Conservation (phyloP, 2,113 vertebrate species). For the Romanogobio albipinnatus region DNA sequence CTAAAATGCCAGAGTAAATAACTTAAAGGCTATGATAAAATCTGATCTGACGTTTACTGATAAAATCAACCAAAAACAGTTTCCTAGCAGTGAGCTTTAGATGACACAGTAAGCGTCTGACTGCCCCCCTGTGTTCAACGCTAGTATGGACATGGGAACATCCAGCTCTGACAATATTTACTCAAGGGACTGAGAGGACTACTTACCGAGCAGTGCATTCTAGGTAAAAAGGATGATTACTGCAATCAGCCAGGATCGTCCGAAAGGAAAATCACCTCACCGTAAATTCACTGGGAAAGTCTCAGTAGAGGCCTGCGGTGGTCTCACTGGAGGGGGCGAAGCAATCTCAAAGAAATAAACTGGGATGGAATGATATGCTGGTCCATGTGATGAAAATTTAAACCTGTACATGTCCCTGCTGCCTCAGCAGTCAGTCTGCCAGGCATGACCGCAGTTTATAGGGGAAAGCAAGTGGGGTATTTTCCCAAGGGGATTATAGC, state of each 20-base stretch:
- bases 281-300: constrained; percentile 34
- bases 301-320: constrained; percentile 8
- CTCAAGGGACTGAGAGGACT: background rate
- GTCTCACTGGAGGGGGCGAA: constrained; percentile 28
- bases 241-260: constrained; percentile 5
- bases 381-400: constrained; percentile 56
- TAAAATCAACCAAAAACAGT: background rate
- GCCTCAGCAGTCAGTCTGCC: constrained; percentile 49
- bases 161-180: background rate
- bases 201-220: constrained; percentile 1
- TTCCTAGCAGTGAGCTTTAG: constrained; percentile 2
- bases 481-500: constrained; percentile 32
- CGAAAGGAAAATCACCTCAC: constrained; percentile 15
- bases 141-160: background rate
- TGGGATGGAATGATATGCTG: constrained; percentile 38
- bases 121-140: constrained; percentile 20
- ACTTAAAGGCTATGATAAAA: background rate
- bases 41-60: background rate
- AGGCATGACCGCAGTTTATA: constrained; percentile 50
- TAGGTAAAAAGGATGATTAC: constrained; percentile 34
- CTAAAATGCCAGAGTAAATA: constrained; percentile 1
- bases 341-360: constrained; percentile 48
- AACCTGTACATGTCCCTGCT: constrained; percentile 53
- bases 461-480: constrained; percentile 5
- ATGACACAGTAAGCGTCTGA: background rate